These are phyloP conservation scores for Avahi laniger DNA, from an alignment of 2,797 vertebrate genomes.

Conservation along the genomic window DNA sequence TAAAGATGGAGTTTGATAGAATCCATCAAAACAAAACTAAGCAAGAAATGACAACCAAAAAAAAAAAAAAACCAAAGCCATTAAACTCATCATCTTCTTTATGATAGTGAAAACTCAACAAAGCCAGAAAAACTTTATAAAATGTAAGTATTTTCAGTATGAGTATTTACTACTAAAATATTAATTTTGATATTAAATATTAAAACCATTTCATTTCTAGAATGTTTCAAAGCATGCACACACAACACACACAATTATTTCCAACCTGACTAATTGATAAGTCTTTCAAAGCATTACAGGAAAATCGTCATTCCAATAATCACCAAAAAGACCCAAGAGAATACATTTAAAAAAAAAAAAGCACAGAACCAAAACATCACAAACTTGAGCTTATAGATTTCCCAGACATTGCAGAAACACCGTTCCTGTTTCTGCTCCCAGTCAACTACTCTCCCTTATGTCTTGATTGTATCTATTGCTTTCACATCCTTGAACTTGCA, in stretches of 20 bases:
- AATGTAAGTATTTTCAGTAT: background rate
- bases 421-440: background rate
- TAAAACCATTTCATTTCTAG: background rate
- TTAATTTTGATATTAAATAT: background rate
- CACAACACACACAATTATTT: background rate
- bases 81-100: background rate
- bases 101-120: background rate
- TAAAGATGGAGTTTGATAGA: background rate
- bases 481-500: background rate
- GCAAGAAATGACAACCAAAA: background rate
- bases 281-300: background rate
- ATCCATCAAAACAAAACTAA: background rate
- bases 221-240: background rate
- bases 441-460: background rate
- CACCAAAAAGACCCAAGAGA: background rate
- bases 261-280: background rate
- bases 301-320: constrained; percentile 3
- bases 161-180: background rate
- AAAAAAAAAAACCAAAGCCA: constrained; percentile 3
- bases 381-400: background rate
- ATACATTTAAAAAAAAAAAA: background rate
- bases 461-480: background rate
- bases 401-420: background rate
- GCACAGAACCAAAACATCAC: background rate
- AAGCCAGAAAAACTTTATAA: background rate